These are phyloP conservation scores for Stichodactyla mertensii DNA, from an alignment of 64 coral and sea anemone genomes.

Conservation along the genomic window DNA sequence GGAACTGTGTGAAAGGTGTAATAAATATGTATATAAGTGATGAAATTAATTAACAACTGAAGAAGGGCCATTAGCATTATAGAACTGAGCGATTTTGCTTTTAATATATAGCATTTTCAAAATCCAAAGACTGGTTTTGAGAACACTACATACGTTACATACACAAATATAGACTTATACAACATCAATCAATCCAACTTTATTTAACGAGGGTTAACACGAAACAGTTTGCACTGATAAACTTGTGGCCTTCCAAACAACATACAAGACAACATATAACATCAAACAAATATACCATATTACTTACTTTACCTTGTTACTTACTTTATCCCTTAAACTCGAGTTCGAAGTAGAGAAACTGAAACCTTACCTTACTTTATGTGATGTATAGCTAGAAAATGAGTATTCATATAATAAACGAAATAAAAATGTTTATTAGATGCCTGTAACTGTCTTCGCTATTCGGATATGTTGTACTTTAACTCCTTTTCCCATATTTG, in stretches of 20 bases:
- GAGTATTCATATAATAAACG: background rate
- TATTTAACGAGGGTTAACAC: no score
- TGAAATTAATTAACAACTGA: background rate
- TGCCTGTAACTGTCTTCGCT: no score
- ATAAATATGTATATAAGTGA: background rate
- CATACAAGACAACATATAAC: background rate
- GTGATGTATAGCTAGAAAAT: background rate
- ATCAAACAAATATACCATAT: background rate
- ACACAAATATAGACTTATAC: background rate
- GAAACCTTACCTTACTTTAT: background rate
- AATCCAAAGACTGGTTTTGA: background rate
- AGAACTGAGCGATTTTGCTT: background rate
- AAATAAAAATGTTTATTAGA: no score
- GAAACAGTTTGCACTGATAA: no score
- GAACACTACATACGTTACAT: conserved; percentile 7
- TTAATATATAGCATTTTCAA: conserved; percentile 1
- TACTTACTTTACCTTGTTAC: background rate
- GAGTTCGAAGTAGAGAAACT: background rate
- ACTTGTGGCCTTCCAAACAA: no score
- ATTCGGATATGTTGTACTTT: no score
- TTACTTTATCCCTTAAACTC: background rate
- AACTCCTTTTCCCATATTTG: no score
- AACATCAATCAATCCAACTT: no score
- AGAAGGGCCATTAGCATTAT: background rate
- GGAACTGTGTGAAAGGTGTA: background rate